Evolutionary conservation across 1,140 invertebrate genomes (phyloP), one percentile per base, ranked within the genome.

Genomic region (Sinonovacula constricta): DNA sequence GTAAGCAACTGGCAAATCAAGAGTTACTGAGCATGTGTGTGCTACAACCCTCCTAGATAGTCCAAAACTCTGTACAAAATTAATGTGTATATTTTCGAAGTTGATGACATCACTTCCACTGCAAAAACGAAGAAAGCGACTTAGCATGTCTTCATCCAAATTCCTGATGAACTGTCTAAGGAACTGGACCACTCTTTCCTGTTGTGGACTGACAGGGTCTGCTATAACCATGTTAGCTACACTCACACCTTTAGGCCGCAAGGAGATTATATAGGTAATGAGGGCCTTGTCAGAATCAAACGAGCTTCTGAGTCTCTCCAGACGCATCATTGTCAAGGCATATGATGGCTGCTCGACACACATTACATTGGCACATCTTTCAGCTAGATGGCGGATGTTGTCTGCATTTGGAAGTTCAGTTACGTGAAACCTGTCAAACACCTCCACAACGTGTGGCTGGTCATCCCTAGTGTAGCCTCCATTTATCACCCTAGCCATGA

Each of bases 331-430:
- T 12, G 45, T 49, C 45, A 49, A n/a, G 10, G 45, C 10, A 49
- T 49, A 49, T 49, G n/a, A n/a, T n/a, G 45, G 10, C 45, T 49
- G 45, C 45, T 49, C 45, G 10, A 49, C 45, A 49, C 45, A 49
- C 45, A 49, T 49, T n/a, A 49, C 45, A n/a, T n/a, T 49, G 45
- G 45, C 45, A 49, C 45, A 49, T 49, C 45, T 10, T n/a, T 49
- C 10, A 49, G 45, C 45, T n/a, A 49, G 45, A 10, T n/a, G 45
- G 45, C 45, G 45, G n/a, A 49, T n/a, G 45, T 49, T 49, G 10
- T n/a, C 45, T 12, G 45, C 45, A n/a, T 49, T 49, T 49, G 45
- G 45, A 10, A 49, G 10, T n/a, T 49, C 45, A 10, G 10, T 49
- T n/a, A 49, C 45, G 45, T 49, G 45, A 49, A 12, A 49, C 45